These are phyloP conservation scores for Cynopterus sphinx DNA, from an alignment of 2,797 vertebrate species.

Conservation along the genomic window DNA sequence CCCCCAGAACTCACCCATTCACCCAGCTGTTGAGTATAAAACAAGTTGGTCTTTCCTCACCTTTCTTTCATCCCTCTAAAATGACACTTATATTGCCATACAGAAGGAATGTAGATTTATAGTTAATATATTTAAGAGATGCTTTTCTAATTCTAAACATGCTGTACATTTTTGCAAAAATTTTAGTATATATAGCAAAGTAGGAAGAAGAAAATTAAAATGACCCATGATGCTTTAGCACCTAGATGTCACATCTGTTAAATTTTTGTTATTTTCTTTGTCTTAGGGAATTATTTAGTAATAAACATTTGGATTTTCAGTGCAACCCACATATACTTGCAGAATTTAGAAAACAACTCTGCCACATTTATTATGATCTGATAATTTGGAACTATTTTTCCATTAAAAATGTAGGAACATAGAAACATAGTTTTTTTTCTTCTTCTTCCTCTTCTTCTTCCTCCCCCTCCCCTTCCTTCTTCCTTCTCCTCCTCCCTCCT, in stretches of 20 bases:
- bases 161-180: not conserved
- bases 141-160: not conserved
- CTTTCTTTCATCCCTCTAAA: not conserved
- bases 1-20: not conserved
- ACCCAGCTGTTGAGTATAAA: not conserved
- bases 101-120: not conserved
- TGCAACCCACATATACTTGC: not conserved
- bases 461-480: no score
- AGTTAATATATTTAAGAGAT: not conserved
- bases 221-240: not conserved
- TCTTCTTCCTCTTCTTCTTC: no score
- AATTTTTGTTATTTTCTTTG: not conserved
- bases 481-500: no score
- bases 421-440: not conserved
- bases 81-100: not conserved
- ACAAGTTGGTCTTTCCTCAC: not conserved
- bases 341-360: not conserved
- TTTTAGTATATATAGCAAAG: not conserved
- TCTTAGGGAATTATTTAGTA: slow-evolving; percentile 13
- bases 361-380: not conserved
- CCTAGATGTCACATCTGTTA: not conserved
- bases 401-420: not conserved
- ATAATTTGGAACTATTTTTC: not conserved
- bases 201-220: slow-evolving; percentile 26
- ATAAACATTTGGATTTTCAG: not conserved